Evolutionary conservation across 2,113 vertebrate species (phyloP), one percentile per base, ranked within the genome.

Genomic region (Columbina picui): DNA sequence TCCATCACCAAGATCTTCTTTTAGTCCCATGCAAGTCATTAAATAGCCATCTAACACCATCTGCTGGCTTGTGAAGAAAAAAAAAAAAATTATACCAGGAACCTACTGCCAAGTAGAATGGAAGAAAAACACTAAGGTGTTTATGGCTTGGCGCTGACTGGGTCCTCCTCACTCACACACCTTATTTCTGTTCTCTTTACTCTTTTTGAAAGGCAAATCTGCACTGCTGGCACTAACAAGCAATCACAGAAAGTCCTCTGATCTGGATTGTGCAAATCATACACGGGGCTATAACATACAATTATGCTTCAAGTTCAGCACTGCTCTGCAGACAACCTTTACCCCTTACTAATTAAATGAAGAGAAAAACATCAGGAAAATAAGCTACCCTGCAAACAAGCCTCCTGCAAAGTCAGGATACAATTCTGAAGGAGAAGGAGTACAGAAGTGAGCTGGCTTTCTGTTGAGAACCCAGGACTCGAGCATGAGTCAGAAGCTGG

Each of bases 31-130:
- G 85, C 5, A 7, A 96, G 61, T 82, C 90, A 95, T 97, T 88
- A 88, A 95, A 82, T 75, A 94, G 94, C 95, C 81, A 63, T 90
- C 95, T 96, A 96, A 96, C 97, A 95, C 97, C 97, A 97, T 92
- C 96, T 97, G 90, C 95, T 96, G 94, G 96, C 81, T 74, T 76
- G 56, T 25, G n/a, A 65, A 73, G 91, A 82, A 83, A 85, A 87
- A 65, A 49, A 12, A 74, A 60, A 56, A n/a, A n/a, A 17, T 17
- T 1, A 52, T 14, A 63, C 6, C 2, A 12, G 50, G n/a, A 75
- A 13, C 10, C 84, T 55, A 30, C 60, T 87, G 69, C 25, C 6
- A 3, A 22, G 30, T 38, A 92, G 68, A 78, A 50, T 55, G n/a
- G 25, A 43, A 36, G 17, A 5, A 26, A 49, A 23, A 61, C 17